phyloP scores from a whole-genome alignment of 1,140 invertebrate species.

The Papilio dardanus region DNA sequence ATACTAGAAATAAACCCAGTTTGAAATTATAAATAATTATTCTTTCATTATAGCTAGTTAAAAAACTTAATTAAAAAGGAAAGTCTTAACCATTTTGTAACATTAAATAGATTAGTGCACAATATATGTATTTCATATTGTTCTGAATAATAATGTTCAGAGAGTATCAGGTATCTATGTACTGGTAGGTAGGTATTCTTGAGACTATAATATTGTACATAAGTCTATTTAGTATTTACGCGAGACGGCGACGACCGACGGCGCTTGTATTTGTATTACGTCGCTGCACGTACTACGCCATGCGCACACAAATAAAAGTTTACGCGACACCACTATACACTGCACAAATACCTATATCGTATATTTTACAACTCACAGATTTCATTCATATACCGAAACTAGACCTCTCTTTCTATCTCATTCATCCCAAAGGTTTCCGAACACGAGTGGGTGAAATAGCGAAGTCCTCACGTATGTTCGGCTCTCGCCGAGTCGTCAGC shows the following conservation, averaged over 20 bases:
- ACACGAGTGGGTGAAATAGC: slow-evolving; percentile 58
- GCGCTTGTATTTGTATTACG: slow-evolving; percentile 71
- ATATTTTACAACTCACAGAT: slow-evolving; percentile 73
- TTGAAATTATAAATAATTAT: no score
- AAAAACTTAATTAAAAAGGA: no score
- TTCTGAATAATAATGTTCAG: not conserved
- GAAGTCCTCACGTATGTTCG: slow-evolving; percentile 62
- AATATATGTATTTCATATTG: slow-evolving; percentile 13
- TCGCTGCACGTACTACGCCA: slow-evolving; percentile 75
- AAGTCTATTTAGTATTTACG: slow-evolving; percentile 71
- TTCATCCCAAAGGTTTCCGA: slow-evolving; percentile 52
- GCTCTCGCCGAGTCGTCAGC: slow-evolving; percentile 71
- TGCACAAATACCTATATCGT: slow-evolving; percentile 57
- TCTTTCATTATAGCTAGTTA: no score
- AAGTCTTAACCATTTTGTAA: not conserved
- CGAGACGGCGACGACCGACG: slow-evolving; percentile 61
- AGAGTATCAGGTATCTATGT: slow-evolving; percentile 14
- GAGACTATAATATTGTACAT: slow-evolving; percentile 44
- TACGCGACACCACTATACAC: slow-evolving; percentile 75
- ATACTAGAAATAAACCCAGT: no score
- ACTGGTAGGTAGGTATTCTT: slow-evolving; percentile 45
- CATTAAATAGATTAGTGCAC: not conserved
- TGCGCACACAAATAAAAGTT: slow-evolving; percentile 69
- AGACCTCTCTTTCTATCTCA: slow-evolving; percentile 76
- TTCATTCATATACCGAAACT: slow-evolving; percentile 81